These are phyloP conservation scores for Epizoanthus ramosus DNA, from an alignment of 92 coral and sea anemone genomes.

Conservation along the genomic window DNA sequence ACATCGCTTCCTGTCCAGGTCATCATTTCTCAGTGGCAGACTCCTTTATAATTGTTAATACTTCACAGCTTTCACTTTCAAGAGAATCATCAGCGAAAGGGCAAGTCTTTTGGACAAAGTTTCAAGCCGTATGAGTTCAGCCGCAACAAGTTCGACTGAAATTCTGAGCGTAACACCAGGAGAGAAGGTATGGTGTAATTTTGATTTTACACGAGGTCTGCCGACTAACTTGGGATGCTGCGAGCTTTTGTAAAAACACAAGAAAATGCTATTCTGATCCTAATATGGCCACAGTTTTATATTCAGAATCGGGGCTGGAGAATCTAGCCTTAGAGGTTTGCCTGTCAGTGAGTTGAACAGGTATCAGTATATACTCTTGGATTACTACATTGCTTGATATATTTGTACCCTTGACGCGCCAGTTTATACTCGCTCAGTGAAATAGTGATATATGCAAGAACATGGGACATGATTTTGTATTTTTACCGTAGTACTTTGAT, in stretches of 20 bases:
- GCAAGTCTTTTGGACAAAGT: conserved; percentile 39
- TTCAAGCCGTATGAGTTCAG: conserved; percentile 53
- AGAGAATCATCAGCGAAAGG: conserved; percentile 37
- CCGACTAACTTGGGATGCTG: conserved; percentile 8
- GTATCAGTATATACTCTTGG: conserved; percentile 1
- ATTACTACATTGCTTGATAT: conserved; percentile 7
- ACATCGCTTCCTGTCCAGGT: conserved; percentile 47
- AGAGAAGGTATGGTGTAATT: conserved; percentile 27
- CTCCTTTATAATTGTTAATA: conserved; percentile 25
- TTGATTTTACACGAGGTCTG: conserved; percentile 15
- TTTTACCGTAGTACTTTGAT: conserved; percentile 6
- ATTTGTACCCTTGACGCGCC: conserved; percentile 1
- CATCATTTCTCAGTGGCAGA: conserved; percentile 36
- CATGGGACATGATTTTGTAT: conserved; percentile 14
- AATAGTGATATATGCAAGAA: neutral
- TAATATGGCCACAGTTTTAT: conserved; percentile 37
- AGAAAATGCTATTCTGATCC: conserved; percentile 20
- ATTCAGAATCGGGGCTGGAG: neutral
- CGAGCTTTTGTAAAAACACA: neutral
- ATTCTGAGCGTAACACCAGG: conserved; percentile 38
- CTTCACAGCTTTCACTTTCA: conserved; percentile 44
- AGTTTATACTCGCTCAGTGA: neutral
- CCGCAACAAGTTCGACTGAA: conserved; percentile 48
- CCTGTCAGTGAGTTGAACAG: conserved; percentile 31
- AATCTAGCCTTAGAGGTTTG: conserved; percentile 18